phyloP scores from a whole-genome alignment of 2,888 invertebrate species.

The Caenorhabditis plicata region DNA sequence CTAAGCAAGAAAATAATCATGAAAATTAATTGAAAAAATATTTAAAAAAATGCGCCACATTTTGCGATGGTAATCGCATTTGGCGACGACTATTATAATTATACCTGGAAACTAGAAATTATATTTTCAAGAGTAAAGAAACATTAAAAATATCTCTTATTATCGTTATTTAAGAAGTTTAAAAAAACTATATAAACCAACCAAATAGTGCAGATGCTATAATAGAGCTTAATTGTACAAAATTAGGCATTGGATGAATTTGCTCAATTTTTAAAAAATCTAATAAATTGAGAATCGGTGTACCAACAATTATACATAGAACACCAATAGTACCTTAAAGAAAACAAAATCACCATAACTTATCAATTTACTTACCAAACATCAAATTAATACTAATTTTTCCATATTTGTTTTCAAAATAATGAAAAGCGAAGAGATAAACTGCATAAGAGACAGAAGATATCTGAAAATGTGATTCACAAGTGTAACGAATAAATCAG shows the following conservation, averaged over 20 bases:
- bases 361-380: constrained; percentile 76
- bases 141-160: not conserved
- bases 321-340: constrained; percentile 85
- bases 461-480: constrained; percentile 35
- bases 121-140: not conserved
- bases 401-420: constrained; percentile 85
- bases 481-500: no score
- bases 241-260: constrained; percentile 80
- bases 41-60: no score
- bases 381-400: constrained; percentile 91
- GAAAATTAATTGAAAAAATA: no score
- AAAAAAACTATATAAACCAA: constrained; percentile 1
- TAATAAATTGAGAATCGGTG: constrained; percentile 85
- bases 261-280: constrained; percentile 78
- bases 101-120: no score
- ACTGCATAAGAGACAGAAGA: constrained; percentile 81
- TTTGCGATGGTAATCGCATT: no score
- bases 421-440: constrained; percentile 82
- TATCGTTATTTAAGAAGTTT: not conserved
- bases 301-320: constrained; percentile 82
- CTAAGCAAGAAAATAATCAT: no score
- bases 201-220: constrained; percentile 39
- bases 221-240: constrained; percentile 74
- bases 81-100: no score
- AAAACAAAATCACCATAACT: not conserved